Conservation (phyloP, 2,113 vertebrate genomes). For the Bucco capensis region DNA sequence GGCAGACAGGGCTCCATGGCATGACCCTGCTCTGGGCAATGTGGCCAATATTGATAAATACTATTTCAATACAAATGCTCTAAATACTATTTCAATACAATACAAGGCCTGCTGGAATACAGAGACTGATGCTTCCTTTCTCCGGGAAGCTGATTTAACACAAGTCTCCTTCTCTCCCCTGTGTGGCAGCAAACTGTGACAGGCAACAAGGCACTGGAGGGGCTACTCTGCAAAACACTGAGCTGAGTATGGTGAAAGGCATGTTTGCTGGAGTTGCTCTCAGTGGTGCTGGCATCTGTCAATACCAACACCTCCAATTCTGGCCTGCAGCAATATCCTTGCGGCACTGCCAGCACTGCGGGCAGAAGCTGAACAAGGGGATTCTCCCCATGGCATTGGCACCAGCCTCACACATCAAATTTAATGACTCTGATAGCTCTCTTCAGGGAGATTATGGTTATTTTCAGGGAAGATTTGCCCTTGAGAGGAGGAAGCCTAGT, state of each 20-base stretch:
- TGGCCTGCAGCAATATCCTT: no score
- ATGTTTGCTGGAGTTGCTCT: accelerated
- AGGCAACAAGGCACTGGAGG: background rate
- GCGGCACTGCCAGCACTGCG: accelerated
- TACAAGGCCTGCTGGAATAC: background rate
- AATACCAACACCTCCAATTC: no score
- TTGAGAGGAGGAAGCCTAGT: background rate
- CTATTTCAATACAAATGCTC: background rate
- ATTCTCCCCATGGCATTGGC: accelerated
- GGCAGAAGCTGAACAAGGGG: background rate
- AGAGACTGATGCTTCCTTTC: background rate
- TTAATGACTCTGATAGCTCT: background rate
- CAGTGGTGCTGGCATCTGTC: background rate
- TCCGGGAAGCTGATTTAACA: background rate
- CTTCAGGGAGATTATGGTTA: background rate
- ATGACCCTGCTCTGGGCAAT: background rate
- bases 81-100: background rate
- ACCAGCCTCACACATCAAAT: accelerated
- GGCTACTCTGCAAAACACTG: background rate
- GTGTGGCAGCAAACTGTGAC: accelerated
- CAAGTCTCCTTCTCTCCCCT: background rate
- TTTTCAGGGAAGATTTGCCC: background rate
- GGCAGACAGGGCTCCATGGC: accelerated
- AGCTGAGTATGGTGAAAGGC: background rate
- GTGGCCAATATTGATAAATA: no score